phyloP scores from a whole-genome alignment of 2,888 invertebrate genomes.

The Andrena fulva region DNA sequence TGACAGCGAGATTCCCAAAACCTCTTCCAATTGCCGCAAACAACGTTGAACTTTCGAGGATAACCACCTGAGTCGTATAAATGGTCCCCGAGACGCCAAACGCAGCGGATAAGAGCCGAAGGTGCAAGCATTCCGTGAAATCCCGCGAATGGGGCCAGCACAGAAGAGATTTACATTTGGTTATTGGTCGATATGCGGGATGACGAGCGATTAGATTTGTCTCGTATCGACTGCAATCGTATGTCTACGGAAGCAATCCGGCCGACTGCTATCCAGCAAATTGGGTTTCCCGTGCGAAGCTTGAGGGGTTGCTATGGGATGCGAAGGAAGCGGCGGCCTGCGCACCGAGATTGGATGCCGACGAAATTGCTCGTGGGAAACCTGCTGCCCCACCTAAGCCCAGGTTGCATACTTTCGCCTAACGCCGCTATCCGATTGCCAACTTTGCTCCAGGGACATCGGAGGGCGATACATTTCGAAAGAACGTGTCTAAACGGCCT shows the following conservation, averaged over 20 bases:
- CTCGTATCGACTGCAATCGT: conserved; percentile 64
- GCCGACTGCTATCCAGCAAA: conserved; percentile 70
- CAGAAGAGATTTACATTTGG: background rate
- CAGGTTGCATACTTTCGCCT: conserved; percentile 77
- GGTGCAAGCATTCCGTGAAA: background rate
- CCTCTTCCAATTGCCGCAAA: no score
- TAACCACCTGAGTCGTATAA: no score
- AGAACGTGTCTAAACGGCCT: conserved; percentile 30
- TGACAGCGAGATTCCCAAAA: no score
- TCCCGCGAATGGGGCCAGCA: background rate
- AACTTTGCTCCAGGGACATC: conserved; percentile 59
- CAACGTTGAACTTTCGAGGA: no score
- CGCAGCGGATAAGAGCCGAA: background rate
- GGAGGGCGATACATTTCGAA: conserved; percentile 57
- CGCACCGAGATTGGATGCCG: conserved; percentile 77
- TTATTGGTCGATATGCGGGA: conserved; percentile 43
- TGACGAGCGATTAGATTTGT: conserved; percentile 68
- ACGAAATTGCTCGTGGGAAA: conserved; percentile 76
- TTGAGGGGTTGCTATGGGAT: conserved; percentile 61
- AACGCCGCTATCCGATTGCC: conserved; percentile 70
- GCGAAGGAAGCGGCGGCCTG: conserved; percentile 63
- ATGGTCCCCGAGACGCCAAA: background rate
- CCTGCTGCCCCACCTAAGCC: conserved; percentile 50
- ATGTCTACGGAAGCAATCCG: conserved; percentile 46
- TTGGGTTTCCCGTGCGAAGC: conserved; percentile 70